Percentiles rank a stretch among this genome's conserved stretches.
Conservation (phyloP, 2,113 vertebrate genomes). For the Laticauda laticaudata region DNA sequence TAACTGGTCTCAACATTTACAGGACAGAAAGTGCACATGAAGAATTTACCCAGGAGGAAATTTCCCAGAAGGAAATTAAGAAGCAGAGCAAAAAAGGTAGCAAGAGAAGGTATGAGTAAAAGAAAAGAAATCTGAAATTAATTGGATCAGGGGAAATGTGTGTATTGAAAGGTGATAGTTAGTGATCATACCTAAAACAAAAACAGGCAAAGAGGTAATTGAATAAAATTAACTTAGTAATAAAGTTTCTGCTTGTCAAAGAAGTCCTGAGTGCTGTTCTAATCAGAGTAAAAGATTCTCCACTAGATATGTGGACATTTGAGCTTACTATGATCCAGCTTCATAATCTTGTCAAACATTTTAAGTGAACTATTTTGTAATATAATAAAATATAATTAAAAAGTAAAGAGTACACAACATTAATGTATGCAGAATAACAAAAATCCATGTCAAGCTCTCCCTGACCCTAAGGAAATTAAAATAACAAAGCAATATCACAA, state of each 20-base stretch:
- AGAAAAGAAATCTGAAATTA: constrained; percentile 2
- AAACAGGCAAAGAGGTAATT: not conserved
- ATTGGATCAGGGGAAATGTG: not conserved
- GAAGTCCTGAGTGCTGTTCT: not conserved
- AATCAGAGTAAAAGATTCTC: not conserved
- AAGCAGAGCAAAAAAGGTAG: constrained; percentile 31
- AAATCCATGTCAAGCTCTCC: not conserved
- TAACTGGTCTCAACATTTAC: constrained; percentile 32
- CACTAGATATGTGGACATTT: not conserved
- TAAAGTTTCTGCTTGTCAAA: not conserved
- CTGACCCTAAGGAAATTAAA: not conserved
- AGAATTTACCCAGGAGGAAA: constrained; percentile 24
- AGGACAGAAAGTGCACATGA: constrained; percentile 29
- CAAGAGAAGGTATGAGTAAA: constrained; percentile 26
- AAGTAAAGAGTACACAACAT: not conserved
- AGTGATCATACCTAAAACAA: not conserved
- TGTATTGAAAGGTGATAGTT: not conserved
- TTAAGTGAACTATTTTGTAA: not conserved
- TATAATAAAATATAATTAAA: not conserved
- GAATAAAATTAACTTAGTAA: not conserved
- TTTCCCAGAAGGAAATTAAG: constrained; percentile 25
- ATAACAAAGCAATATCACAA: not conserved
- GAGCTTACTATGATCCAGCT: not conserved
- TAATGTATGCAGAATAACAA: not conserved
- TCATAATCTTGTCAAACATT: not conserved